Evolutionary conservation across 2,113 vertebrate genomes (phyloP).

Genomic region (Apeltes quadracus): DNA sequence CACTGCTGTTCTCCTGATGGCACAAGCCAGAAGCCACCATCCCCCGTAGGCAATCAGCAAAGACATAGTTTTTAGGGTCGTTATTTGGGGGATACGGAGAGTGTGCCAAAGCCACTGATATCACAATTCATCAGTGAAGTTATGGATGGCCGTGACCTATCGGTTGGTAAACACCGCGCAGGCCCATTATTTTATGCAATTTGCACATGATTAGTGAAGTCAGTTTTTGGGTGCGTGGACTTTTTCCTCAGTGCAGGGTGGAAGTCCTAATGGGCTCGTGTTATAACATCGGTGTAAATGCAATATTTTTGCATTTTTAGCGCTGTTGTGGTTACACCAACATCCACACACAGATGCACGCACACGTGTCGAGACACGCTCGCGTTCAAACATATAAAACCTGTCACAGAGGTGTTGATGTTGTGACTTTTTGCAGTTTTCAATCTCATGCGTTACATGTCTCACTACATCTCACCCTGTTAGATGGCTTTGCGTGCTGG

Average conservation of each 20-base stretch:
- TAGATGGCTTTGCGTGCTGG: not conserved
- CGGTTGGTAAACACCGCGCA: constrained; percentile 67
- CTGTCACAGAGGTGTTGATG: constrained; percentile 17
- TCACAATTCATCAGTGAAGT: constrained; percentile 61
- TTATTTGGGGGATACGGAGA: constrained; percentile 37
- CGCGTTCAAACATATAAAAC: constrained; percentile 6
- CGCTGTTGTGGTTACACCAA: not conserved
- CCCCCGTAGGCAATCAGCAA: constrained; percentile 64
- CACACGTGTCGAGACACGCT: not conserved
- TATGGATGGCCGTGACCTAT: constrained; percentile 57
- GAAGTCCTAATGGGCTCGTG: constrained; percentile 69
- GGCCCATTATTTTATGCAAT: constrained; percentile 64
- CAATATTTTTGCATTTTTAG: constrained; percentile 34
- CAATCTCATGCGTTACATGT: not conserved
- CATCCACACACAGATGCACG: constrained; percentile 26
- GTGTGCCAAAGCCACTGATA: constrained; percentile 65
- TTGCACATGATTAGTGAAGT: constrained; percentile 68
- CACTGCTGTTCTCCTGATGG: constrained; percentile 75
- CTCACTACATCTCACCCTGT: constrained; percentile 9
- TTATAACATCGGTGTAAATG: constrained; percentile 59
- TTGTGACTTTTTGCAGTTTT: constrained; percentile 8
- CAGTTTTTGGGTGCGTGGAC: constrained; percentile 50
- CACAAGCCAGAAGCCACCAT: constrained; percentile 73
- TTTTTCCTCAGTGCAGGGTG: constrained; percentile 37
- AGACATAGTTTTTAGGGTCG: constrained; percentile 60